Evolutionary conservation across 2,113 vertebrate species (phyloP).

Genomic region (Heterochromis multidens): DNA sequence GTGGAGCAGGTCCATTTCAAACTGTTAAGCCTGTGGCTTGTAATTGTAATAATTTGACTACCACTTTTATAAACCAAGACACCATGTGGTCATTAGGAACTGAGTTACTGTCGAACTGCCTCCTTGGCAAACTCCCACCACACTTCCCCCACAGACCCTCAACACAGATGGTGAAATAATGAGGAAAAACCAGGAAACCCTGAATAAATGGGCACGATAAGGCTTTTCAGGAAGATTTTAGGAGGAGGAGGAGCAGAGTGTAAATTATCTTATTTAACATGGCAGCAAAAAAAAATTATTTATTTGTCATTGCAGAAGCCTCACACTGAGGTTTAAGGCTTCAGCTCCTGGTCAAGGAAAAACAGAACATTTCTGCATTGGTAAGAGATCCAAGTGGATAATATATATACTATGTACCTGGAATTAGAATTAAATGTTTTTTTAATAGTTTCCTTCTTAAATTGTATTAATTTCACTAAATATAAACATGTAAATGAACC

Average conservation of each 20-base stretch:
- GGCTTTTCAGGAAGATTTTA: not conserved
- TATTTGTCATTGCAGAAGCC: not conserved
- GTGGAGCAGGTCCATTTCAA: not conserved
- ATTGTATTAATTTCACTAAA: not conserved
- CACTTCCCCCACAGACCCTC: not conserved
- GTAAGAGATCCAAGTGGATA: not conserved
- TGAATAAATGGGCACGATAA: not conserved
- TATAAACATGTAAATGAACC: not conserved
- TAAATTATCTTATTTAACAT: not conserved
- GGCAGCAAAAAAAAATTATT: not conserved
- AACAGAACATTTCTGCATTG: not conserved
- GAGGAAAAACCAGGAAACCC: not conserved
- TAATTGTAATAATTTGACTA: constrained; percentile 31
- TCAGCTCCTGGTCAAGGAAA: not conserved
- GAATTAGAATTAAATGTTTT: not conserved
- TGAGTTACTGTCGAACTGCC: constrained; percentile 8
- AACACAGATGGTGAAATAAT: constrained; percentile 21
- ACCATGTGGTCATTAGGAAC: constrained; percentile 20
- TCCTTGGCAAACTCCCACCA: not conserved
- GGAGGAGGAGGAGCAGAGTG: not conserved
- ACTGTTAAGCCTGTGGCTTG: not conserved
- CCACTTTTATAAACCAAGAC: not conserved
- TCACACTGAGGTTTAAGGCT: not conserved
- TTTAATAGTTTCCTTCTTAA: not conserved
- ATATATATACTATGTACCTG: not conserved